These are phyloP conservation scores for Sebastes nivosus DNA, from an alignment of 2,797 vertebrate species.

Conservation along the genomic window DNA sequence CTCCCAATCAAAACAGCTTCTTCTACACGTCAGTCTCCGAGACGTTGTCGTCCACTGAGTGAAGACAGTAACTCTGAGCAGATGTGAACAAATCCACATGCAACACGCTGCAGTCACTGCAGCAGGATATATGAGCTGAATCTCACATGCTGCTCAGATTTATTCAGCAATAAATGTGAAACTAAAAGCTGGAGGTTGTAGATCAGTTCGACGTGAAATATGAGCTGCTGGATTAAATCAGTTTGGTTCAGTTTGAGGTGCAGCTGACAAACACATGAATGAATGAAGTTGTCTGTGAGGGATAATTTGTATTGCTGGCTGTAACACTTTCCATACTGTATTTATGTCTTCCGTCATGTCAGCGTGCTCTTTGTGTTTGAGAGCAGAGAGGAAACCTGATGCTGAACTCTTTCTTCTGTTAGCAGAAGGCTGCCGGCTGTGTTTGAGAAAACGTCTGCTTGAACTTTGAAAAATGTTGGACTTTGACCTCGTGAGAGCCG, in stretches of 20 bases:
- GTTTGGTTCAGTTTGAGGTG: neutral
- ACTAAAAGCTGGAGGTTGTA: neutral
- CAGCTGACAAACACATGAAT: neutral
- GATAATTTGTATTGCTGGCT: constrained; percentile 3
- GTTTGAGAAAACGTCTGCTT: neutral
- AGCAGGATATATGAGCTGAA: neutral
- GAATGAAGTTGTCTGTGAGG: neutral
- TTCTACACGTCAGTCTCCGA: neutral
- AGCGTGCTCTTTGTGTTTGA: neutral
- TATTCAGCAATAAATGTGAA: neutral
- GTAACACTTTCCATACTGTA: constrained; percentile 23
- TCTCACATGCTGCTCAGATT: constrained; percentile 10
- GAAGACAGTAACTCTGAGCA: neutral
- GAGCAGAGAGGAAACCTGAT: constrained; percentile 18
- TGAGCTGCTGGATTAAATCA: constrained; percentile 11
- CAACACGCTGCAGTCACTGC: neutral
- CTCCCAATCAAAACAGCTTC: neutral
- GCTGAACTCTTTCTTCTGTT: neutral
- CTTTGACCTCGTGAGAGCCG: constrained; percentile 22
- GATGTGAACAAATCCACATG: neutral
- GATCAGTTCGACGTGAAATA: constrained; percentile 6
- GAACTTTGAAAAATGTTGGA: neutral
- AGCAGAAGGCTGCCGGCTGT: neutral
- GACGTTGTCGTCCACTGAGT: neutral
- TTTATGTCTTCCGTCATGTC: constrained; percentile 21